These are phyloP conservation scores for Xenus cinereus DNA, from an alignment of 2,113 vertebrate genomes.

Conservation along the genomic window DNA sequence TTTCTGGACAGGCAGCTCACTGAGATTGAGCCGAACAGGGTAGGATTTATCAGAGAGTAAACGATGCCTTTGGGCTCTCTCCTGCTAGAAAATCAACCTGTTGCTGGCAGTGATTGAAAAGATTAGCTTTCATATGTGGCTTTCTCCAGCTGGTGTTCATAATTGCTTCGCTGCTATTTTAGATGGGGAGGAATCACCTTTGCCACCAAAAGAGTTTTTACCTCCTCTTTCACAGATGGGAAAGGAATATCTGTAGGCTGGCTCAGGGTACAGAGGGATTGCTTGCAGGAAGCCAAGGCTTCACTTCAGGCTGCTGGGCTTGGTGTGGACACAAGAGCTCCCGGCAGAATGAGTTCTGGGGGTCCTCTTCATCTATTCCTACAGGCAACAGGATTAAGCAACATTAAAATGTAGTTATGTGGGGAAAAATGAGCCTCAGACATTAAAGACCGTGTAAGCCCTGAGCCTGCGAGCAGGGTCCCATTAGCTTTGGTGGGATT, in stretches of 20 bases:
- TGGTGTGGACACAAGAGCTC: neutral
- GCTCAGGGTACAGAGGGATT: neutral
- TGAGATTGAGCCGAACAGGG: neutral
- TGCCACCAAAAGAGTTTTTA: neutral
- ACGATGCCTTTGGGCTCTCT: neutral
- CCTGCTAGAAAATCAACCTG: neutral
- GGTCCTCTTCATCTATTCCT: neutral
- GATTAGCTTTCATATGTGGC: neutral
- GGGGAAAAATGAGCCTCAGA: neutral
- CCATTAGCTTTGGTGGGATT: neutral
- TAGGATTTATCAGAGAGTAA: neutral
- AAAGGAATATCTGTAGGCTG: neutral
- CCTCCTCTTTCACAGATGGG: neutral
- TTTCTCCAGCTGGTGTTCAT: slow-evolving; percentile 2
- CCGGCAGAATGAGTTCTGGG: neutral
- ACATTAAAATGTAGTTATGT: neutral
- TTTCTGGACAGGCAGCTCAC: neutral
- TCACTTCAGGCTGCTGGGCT: neutral
- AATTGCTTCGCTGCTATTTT: slow-evolving; percentile 8
- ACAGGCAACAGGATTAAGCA: neutral
- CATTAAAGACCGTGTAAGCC: neutral
- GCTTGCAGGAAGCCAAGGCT: neutral
- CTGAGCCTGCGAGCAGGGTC: neutral
- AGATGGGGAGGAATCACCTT: neutral
- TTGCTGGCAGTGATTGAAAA: neutral